Percentiles rank a stretch among this genome's conserved stretches.
Conservation (phyloP, 2,113 vertebrate genomes). For the Ctenodactylus gundi region DNA sequence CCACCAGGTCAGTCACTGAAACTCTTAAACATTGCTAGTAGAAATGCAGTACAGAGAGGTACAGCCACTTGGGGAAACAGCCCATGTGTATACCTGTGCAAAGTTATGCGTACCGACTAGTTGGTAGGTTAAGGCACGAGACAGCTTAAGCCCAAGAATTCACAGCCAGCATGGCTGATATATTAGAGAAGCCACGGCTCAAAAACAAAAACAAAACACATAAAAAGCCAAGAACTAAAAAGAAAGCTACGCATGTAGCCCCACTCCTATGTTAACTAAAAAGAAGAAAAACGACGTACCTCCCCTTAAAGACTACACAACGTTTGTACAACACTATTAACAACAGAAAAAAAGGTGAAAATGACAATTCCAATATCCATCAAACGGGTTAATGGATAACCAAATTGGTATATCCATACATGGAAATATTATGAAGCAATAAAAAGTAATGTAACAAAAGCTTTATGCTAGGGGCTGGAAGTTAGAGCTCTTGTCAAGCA, state of each 20-base stretch:
- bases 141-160: background rate
- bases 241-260: background rate
- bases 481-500: too few species aligned
- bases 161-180: too few species aligned
- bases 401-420: background rate
- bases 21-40: background rate
- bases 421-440: background rate
- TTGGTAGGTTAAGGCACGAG: background rate
- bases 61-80: background rate
- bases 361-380: background rate
- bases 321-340: background rate
- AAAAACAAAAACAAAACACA: too few species aligned
- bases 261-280: too few species aligned
- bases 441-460: background rate
- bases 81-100: background rate
- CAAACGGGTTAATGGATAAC: background rate
- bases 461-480: background rate
- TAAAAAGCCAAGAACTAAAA: background rate
- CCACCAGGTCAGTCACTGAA: background rate
- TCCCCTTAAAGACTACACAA: background rate
- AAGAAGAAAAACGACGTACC: too few species aligned
- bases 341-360: background rate
- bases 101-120: too few species aligned
- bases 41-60: background rate
- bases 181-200: too few species aligned